Evolutionary conservation across 2,113 vertebrate species (phyloP), one percentile per base, ranked within the genome.

Genomic region (Mirounga angustirostris): DNA sequence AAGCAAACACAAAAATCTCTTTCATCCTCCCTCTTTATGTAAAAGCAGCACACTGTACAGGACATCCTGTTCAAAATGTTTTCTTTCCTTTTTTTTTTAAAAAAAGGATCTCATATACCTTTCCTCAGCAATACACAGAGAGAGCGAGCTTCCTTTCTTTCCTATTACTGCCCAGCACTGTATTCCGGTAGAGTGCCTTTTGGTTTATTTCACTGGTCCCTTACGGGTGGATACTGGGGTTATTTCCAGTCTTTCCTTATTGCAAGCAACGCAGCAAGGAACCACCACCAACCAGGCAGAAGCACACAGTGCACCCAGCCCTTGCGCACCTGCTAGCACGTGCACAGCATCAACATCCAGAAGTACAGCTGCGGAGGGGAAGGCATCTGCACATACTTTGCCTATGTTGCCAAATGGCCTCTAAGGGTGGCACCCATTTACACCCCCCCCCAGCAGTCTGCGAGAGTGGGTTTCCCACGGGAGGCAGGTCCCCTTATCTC

Each of bases 311-410:
- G 56, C 18, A 46, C 61, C 54, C 8, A 30, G 12, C 50, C 85
- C 36, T 1, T 16, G 58, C 6, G 15, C 0, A 2, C 2, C 9
- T 14, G 58, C 43, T 10, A 26, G 46, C 46, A 56, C 40, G 33
- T 1, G 30, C 50, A n/a, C 54, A 82, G 73, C 28, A 58, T 12
- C 16, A 24, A 46, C 2, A 22, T n/a, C 36, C 82, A 50, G 50
- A 74, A 61, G 83, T 1, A 79, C n/a, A 87, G 56, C 1, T 16
- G 61, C 67, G n/a, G 63, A 81, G 79, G 56, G 0, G 8, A 94
- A 63, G 9, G 59, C 26, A 24, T 74, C 52, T 8, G 4, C 24
- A 4, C 0, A 1, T 5, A 50, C n/a, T 40, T 59, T 1, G 36
- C 40, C 40, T 10, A 18, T 0, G 33, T 4, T 86, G 56, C 30